A percentile compares a stretch with the other conserved stretches of the same genome.
phyloP scores from a whole-genome alignment of 1,140 invertebrate genomes.

The Brachionus plicatilis region DNA sequence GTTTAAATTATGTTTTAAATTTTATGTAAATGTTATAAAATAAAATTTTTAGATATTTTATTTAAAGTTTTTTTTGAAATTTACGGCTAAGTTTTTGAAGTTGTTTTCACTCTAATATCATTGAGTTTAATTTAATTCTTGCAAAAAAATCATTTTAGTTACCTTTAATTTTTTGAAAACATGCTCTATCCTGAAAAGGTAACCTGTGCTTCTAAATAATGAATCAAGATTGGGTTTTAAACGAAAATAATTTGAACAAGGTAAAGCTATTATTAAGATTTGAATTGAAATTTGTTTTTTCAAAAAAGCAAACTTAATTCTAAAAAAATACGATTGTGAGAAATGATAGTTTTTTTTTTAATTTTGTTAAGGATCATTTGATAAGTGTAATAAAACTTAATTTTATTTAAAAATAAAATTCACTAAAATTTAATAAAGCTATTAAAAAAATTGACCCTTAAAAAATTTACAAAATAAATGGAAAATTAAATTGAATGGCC shows the following conservation, averaged over 20 bases:
- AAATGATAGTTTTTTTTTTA: no score
- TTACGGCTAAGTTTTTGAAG: background rate
- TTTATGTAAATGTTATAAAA: background rate
- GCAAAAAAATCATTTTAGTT: background rate
- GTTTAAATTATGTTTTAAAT: background rate
- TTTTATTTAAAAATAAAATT: no score
- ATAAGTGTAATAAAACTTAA: no score
- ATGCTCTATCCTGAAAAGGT: background rate
- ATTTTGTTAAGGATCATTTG: no score
- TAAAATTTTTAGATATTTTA: background rate
- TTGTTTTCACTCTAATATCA: background rate
- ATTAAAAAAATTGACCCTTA: no score
- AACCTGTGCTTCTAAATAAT: background rate
- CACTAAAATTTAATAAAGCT: no score
- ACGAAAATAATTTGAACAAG: background rate
- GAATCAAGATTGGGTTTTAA: background rate
- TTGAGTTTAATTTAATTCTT: background rate
- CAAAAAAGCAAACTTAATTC: no score
- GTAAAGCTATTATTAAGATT: no score
- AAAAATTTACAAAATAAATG: no score
- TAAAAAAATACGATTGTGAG: no score
- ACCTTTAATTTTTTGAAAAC: background rate
- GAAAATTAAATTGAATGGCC: no score
- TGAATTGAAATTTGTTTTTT: no score
- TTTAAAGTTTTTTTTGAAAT: background rate